phyloP scores from a whole-genome alignment of 1,140 invertebrate genomes.

The Battus philenor region DNA sequence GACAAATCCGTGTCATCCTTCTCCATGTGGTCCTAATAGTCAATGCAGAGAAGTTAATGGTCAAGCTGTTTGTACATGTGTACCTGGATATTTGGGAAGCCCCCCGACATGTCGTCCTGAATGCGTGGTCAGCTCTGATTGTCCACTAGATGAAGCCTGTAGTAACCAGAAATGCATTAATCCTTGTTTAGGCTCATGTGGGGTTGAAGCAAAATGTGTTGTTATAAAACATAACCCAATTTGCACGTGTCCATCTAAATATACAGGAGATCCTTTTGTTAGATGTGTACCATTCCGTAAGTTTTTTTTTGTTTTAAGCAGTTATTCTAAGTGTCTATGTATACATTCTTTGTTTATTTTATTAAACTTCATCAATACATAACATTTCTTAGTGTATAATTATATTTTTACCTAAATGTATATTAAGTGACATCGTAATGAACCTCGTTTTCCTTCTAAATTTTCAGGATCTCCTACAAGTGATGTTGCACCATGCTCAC shows the following conservation, averaged over 20 bases:
- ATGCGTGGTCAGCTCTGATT: conserved; percentile 78
- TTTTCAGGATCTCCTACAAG: conserved; percentile 53
- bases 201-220: conserved; percentile 78
- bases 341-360: too few relatives aligned
- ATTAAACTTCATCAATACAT: too few relatives aligned
- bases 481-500: conserved; percentile 78
- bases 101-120: conserved; percentile 79
- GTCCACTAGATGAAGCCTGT: conserved; percentile 75
- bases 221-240: conserved; percentile 81
- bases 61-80: conserved; percentile 79
- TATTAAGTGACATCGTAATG: too few relatives aligned
- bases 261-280: conserved; percentile 81
- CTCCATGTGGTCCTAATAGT: conserved; percentile 79
- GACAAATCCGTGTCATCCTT: conserved; percentile 76
- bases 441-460: too few relatives aligned
- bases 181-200: conserved; percentile 80
- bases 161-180: conserved; percentile 79
- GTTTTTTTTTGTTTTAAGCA: too few relatives aligned
- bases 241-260: conserved; percentile 78
- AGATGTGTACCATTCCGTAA: conserved; percentile 77
- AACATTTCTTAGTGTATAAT: too few relatives aligned
- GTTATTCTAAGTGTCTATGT: too few relatives aligned
- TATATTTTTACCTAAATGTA: too few relatives aligned
- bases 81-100: conserved; percentile 78
- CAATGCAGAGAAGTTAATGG: conserved; percentile 80